These are phyloP conservation scores for Fissipunctia ypsillon DNA, from an alignment of 2,888 invertebrate species.

Conservation along the genomic window DNA sequence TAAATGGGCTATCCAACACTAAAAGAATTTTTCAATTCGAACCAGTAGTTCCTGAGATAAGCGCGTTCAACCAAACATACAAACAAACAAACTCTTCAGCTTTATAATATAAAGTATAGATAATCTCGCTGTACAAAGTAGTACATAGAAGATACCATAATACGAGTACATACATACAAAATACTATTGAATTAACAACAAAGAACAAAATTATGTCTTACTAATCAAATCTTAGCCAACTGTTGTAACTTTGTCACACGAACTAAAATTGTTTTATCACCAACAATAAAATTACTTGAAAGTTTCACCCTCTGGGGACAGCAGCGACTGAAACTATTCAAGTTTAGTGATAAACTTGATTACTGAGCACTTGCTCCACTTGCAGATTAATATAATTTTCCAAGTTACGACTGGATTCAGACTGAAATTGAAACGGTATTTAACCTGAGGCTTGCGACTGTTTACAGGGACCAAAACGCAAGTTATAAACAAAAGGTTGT, in stretches of 20 bases:
- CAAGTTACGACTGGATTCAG: slow-evolving; percentile 15
- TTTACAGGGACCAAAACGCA: not conserved
- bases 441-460: not conserved
- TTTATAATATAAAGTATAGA: too few species aligned
- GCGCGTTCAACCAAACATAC: too few species aligned
- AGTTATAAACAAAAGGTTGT: not conserved
- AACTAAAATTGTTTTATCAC: slow-evolving; percentile 45
- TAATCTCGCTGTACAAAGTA: not conserved
- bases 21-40: too few species aligned
- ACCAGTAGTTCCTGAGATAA: too few species aligned
- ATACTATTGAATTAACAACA: not conserved
- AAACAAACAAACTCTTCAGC: too few species aligned
- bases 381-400: slow-evolving; percentile 10
- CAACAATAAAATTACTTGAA: slow-evolving; percentile 40
- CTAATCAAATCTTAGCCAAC: not conserved
- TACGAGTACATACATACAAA: not conserved
- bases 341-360: slow-evolving; percentile 52
- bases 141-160: not conserved
- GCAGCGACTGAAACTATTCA: slow-evolving; percentile 21
- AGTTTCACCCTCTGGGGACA: not conserved
- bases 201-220: slow-evolving; percentile 4
- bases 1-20: too few species aligned
- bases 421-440: slow-evolving; percentile 9
- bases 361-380: slow-evolving; percentile 38
- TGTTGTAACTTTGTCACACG: slow-evolving; percentile 1